Base-by-base conservation (phyloP, 2,113 vertebrate species). In the Onychorhynchus coronatus region DNA sequence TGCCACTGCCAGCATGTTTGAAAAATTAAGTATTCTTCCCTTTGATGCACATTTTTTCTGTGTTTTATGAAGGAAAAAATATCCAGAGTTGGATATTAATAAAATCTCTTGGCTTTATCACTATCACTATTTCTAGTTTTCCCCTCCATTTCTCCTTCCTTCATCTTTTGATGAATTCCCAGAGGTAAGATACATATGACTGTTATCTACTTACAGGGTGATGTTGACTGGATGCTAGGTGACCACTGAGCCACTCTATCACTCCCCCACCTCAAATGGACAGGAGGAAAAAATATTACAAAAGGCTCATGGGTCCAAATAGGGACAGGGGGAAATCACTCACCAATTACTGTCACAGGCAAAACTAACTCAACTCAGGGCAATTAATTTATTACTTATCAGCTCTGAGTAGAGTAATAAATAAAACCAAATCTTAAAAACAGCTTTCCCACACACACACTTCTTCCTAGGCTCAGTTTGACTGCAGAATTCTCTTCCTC, bases 281-380 rank as follows among this genome's bases (percentile, higher is more conserved):
- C 2, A 66, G 16, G 0, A 9, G 7, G 5, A 9, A 5, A 42
- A 63, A 55, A 31, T 59, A 3, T 4, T n/a, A 66, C 8, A 73
- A 49, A 55, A 55, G 28, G 16, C 3, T 7, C 1, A 0, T 50
- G 19, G 2, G 4, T 55, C 5, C 2, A 72, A 28, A 49, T 35
- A 53, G 67, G n/a, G n/a, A 63, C 56, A 44, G 14, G 9, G 13
- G 41, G 19, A 33, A 8, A 19, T 74, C 20, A n/a, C 23, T 56
- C 6, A 55, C 13, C 25, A n/a, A 1, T 46, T 77, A 33, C 28
- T 22, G 3, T 42, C 17, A 31, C 2, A 1, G 20, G 28, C 19
- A 89, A 86, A 83, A 44, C 24, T 66, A 20, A 56, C 12, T 59
- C 0, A 6, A 39, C 12, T 65, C 4, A 9, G 28, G 8, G 18